A percentile compares a stretch with the other conserved stretches of the same genome.
phyloP scores from a whole-genome alignment of 2,888 invertebrate species.

The Epirrhoe alternata region DNA sequence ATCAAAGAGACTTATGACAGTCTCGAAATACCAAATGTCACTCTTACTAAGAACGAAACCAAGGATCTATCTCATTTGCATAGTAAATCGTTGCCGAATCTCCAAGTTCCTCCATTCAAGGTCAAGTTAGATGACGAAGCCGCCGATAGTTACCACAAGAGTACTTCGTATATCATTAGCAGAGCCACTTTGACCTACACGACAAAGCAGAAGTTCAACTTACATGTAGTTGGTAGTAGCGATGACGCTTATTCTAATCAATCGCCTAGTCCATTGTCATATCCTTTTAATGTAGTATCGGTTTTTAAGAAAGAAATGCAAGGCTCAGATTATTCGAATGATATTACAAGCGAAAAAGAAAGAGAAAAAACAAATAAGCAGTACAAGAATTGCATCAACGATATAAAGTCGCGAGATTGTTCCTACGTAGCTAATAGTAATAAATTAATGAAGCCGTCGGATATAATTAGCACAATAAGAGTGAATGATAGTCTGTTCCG shows the following conservation, averaged over 20 bases:
- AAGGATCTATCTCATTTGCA: constrained; percentile 57
- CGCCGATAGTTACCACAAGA: constrained; percentile 56
- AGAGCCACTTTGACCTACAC: constrained; percentile 75
- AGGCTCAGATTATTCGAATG: constrained; percentile 38
- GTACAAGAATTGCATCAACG: constrained; percentile 53
- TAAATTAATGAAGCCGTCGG: constrained; percentile 78
- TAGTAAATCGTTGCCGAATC: constrained; percentile 61
- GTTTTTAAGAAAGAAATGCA: constrained; percentile 68
- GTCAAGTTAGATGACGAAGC: constrained; percentile 49
- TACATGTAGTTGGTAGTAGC: constrained; percentile 68
- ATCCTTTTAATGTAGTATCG: constrained; percentile 74
- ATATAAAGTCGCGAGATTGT: constrained; percentile 62
- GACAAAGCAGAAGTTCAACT: constrained; percentile 72
- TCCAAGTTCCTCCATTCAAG: constrained; percentile 55
- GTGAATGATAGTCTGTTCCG: constrained; percentile 66
- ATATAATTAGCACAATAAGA: constrained; percentile 76
- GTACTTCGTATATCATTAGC: constrained; percentile 68
- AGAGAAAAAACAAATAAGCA: constrained; percentile 43
- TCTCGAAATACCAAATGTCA: constrained; percentile 77
- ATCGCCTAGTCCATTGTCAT: constrained; percentile 62
- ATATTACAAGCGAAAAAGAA: constrained; percentile 37
- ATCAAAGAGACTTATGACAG: constrained; percentile 63
- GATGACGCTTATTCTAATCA: constrained; percentile 54
- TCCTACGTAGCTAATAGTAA: constrained; percentile 59
- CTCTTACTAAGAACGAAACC: constrained; percentile 62